Evolutionary conservation across 2,888 invertebrate species (phyloP), one percentile per base, ranked within the genome.

Genomic region (Caenorhabditis macrosperma): DNA sequence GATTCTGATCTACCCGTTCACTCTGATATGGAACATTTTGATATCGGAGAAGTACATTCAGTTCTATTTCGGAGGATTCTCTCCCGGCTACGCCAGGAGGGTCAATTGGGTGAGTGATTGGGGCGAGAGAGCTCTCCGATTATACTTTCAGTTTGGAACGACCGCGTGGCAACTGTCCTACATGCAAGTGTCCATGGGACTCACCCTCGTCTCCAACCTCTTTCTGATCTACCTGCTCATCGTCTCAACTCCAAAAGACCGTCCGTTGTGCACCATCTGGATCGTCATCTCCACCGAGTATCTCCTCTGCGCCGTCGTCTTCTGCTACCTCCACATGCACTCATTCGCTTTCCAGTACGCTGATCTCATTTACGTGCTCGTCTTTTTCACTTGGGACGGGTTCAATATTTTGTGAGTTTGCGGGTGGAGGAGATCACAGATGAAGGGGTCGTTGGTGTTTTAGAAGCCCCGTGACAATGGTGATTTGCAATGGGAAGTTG

Each of bases 1-100:
- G 0, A 44, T 67, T 2, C 28, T 68, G 2, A 2, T 48, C 4
- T 61, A 61, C 22, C 67, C 76, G 1, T 67, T 67, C 17, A 55
- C 61, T 10, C 17, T 76, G n/a, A 67, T 67, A 28, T 76, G 67
- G 67, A 76, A 76, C 35, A 46, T 66, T 38, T 20, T 76, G 44
- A 63, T 76, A 15, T 76, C 76, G 12, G 61, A 61, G 24, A 76
- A 76, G 61, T 66, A 61, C 30, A 60, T 68, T 30, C 60, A 61
- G 35, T 61, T 15, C 30, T 67, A 68, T 55, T 67, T 41, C 28
- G 67, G 67, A 12, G 76, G 76, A 38, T 76, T 76, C 44, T 68
- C 55, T 22, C 67, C 67, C 12, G 55, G 55, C 33, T 76, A 76
- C 48, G 61, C 54, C 12, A 60, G 61, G 24, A 54, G 61, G 10